These are phyloP conservation scores for Gibbula magus DNA, from an alignment of 2,888 invertebrate species.

Conservation along the genomic window DNA sequence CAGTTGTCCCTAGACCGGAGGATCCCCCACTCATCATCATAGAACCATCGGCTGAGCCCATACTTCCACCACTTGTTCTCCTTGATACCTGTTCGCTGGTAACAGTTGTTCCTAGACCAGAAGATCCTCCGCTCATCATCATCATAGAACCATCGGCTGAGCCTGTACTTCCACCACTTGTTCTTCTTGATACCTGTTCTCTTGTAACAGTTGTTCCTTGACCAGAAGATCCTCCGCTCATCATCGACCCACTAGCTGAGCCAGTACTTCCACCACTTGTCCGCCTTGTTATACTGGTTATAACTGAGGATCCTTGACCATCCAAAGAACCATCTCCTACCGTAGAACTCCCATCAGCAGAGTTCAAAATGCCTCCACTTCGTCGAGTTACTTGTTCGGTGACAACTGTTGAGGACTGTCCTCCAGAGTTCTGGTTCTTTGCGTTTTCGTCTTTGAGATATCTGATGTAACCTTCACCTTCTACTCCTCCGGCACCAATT, in stretches of 20 bases:
- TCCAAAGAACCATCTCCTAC: too few relatives aligned
- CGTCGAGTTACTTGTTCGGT: too few relatives aligned
- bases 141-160: background rate
- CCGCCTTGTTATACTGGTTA: too few relatives aligned
- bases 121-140: background rate
- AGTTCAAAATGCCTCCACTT: too few relatives aligned
- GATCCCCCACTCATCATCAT: background rate
- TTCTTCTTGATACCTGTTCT: background rate
- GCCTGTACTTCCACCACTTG: background rate
- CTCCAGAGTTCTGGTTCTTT: background rate
- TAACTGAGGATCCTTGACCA: too few relatives aligned
- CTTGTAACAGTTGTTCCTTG: background rate
- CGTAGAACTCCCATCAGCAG: too few relatives aligned
- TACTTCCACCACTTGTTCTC: background rate
- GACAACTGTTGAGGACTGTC: too few relatives aligned
- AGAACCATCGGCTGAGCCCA: background rate
- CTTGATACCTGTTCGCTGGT: background rate
- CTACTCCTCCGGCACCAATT: background rate
- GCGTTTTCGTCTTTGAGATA: conserved; percentile 11
- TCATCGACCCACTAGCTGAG: too few relatives aligned
- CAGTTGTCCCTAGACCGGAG: background rate
- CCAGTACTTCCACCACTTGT: too few relatives aligned
- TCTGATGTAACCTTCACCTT: conserved; percentile 26
- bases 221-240: too few relatives aligned
- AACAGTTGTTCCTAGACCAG: background rate